A percentile compares a stretch with the other conserved stretches of the same genome.
Conservation (phyloP, 2,888 invertebrate species). For the Ditula angustiorana region DNA sequence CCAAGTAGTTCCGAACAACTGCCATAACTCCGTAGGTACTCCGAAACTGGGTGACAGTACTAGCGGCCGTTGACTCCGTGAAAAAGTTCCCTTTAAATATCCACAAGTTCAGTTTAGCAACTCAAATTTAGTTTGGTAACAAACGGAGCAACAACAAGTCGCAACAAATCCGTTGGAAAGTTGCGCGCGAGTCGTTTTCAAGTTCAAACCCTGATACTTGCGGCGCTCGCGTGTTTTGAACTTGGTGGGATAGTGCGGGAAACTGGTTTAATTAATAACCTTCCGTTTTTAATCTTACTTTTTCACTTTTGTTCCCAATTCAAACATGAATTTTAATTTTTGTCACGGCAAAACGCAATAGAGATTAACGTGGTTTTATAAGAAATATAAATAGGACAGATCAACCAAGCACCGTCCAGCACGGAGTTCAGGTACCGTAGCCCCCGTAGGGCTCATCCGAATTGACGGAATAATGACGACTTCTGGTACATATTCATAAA, state of each 20-base stretch:
- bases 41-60: slow-evolving; percentile 85
- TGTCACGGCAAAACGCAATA: too few species aligned
- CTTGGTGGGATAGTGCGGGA: slow-evolving; percentile 20
- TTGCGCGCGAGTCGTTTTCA: slow-evolving; percentile 84
- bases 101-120: slow-evolving; percentile 84
- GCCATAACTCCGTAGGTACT: slow-evolving; percentile 84
- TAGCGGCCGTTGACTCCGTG: slow-evolving; percentile 84
- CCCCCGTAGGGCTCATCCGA: too few species aligned
- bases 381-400: too few species aligned
- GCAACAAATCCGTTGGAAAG: slow-evolving; percentile 79
- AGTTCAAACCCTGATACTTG: slow-evolving; percentile 66
- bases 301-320: not conserved
- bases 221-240: slow-evolving; percentile 40
- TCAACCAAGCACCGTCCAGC: too few species aligned
- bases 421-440: too few species aligned
- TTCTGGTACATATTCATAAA: too few species aligned
- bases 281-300: not conserved
- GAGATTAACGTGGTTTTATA: too few species aligned
- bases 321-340: too few species aligned
- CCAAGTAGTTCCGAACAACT: slow-evolving; percentile 84
- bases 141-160: slow-evolving; percentile 83
- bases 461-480: too few species aligned
- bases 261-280: slow-evolving; percentile 22
- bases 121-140: slow-evolving; percentile 85
- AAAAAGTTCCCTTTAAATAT: slow-evolving; percentile 86